phyloP scores from a whole-genome alignment of 2,797 vertebrate species.

The Nannoperca obscura region DNA sequence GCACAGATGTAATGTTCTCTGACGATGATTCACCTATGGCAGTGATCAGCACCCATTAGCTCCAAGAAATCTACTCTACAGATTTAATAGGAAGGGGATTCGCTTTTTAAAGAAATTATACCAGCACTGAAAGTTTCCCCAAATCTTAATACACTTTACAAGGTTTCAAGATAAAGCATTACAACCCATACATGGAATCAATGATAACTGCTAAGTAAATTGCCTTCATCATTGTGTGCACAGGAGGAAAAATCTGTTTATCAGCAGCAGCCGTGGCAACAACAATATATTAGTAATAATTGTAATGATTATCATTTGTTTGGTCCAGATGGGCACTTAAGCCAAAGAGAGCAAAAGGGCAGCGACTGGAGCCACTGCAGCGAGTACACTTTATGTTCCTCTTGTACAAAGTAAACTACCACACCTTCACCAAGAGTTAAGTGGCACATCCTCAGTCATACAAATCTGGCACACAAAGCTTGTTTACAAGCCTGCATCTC shows the following conservation, averaged over 20 bases:
- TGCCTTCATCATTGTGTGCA: neutral
- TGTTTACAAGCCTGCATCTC: slow-evolving; percentile 60
- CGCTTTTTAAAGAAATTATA: slow-evolving; percentile 1
- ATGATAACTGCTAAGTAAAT: neutral
- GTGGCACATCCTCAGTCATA: slow-evolving; percentile 23
- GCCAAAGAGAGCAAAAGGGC: neutral
- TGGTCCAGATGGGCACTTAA: neutral
- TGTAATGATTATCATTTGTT: neutral
- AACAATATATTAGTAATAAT: neutral
- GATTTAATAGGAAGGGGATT: neutral
- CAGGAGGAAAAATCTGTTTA: neutral
- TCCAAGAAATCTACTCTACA: neutral
- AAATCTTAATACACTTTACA: neutral
- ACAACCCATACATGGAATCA: neutral
- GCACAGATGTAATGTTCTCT: slow-evolving; percentile 11
- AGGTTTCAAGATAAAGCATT: neutral
- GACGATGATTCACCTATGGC: neutral
- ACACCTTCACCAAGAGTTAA: slow-evolving; percentile 37
- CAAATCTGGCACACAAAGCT: slow-evolving; percentile 47
- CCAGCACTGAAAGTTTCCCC: neutral
- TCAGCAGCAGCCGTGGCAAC: neutral
- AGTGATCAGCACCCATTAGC: neutral
- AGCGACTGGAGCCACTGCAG: neutral
- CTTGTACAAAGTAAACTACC: slow-evolving; percentile 20
- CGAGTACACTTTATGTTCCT: neutral